Evolutionary conservation across 2,888 invertebrate species (phyloP).

Genomic region (Eristalis pertinax): DNA sequence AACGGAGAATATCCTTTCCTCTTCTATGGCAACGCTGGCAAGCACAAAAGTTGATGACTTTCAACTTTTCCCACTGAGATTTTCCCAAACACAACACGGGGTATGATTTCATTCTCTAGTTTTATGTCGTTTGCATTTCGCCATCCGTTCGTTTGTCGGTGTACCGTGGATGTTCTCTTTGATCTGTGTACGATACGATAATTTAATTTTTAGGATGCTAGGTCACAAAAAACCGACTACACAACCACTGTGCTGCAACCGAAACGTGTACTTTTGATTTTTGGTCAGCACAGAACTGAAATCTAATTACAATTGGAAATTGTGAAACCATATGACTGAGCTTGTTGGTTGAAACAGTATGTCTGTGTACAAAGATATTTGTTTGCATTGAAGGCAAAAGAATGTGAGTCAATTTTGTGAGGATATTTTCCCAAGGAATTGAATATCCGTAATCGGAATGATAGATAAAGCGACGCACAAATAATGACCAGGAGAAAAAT

Average conservation of each 20-base stretch:
- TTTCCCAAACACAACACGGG: neutral
- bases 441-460: too few relatives aligned
- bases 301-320: neutral
- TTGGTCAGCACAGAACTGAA: neutral
- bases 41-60: constrained; percentile 28
- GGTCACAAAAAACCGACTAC: neutral
- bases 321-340: neutral
- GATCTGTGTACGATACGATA: constrained; percentile 6
- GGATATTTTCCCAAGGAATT: too few relatives aligned
- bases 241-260: neutral
- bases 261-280: constrained; percentile 30
- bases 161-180: constrained; percentile 25
- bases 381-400: neutral
- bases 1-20: constrained; percentile 22
- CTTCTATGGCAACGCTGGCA: neutral
- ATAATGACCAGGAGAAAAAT: too few relatives aligned
- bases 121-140: constrained; percentile 44
- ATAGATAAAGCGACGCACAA: too few relatives aligned
- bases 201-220: constrained; percentile 30
- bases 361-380: neutral
- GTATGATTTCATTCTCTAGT: constrained; percentile 42
- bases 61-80: neutral
- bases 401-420: too few relatives aligned
- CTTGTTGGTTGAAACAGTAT: neutral
- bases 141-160: constrained; percentile 11